phyloP scores from a whole-genome alignment of 2,888 invertebrate genomes.

The Gnatocerus cornutus region DNA sequence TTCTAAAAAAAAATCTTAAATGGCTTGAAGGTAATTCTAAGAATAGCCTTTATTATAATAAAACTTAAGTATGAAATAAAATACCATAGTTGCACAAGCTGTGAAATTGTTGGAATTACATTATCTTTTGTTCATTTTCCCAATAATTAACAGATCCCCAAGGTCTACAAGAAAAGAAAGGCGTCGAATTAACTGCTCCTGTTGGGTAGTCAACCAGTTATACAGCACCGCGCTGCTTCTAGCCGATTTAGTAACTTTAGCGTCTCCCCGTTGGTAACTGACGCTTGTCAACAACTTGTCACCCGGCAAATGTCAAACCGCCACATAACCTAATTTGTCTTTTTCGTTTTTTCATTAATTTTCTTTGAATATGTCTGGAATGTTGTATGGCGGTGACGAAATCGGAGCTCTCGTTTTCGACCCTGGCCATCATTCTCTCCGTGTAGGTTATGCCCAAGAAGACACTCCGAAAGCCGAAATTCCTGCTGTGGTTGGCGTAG shows the following conservation, averaged over 20 bases:
- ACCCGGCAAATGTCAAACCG: constrained; percentile 44
- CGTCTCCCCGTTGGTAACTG: constrained; percentile 16
- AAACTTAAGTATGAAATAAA: too few relatives aligned
- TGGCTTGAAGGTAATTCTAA: too few relatives aligned
- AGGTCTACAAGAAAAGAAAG: too few relatives aligned
- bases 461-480: constrained; percentile 99
- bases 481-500: constrained; percentile 92
- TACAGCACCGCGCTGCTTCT: constrained; percentile 1
- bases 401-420: constrained; percentile 99
- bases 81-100: too few relatives aligned
- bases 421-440: constrained; percentile 91
- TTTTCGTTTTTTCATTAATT: constrained; percentile 41
- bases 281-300: constrained; percentile 39
- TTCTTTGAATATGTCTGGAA: constrained; percentile 73
- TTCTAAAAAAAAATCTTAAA: too few relatives aligned
- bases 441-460: constrained; percentile 97
- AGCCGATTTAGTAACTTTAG: constrained; percentile 12
- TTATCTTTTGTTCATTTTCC: too few relatives aligned
- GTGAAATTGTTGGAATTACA: too few relatives aligned
- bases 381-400: constrained; percentile 96
- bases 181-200: too few relatives aligned
- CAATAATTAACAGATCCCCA: background rate
- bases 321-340: constrained; percentile 45
- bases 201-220: constrained; percentile 5
- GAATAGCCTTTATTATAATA: too few relatives aligned